Conservation (phyloP, 1,140 invertebrate genomes). For the Zaprionus nigranus region DNA sequence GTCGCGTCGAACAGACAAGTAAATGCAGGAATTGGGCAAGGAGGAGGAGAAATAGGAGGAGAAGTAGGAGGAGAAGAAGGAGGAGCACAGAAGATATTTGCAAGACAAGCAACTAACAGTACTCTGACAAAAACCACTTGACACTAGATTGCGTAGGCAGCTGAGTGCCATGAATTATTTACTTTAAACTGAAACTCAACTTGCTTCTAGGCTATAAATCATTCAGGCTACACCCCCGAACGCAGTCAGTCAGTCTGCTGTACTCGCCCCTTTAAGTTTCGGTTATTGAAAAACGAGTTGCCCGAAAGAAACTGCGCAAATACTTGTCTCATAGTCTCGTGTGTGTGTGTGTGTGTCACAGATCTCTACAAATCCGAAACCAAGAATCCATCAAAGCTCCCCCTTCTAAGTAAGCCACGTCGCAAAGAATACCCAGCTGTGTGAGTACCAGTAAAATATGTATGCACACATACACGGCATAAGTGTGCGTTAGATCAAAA, state of each 20-base stretch:
- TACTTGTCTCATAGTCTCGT: not conserved
- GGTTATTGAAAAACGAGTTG: slow-evolving; percentile 7
- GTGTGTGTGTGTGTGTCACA: not conserved
- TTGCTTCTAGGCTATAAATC: slow-evolving; percentile 32
- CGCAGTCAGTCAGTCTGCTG: not conserved
- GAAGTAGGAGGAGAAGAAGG: not conserved
- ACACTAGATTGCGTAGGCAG: slow-evolving; percentile 1
- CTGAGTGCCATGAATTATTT: slow-evolving; percentile 45
- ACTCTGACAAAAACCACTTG: not conserved
- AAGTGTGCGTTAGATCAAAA: not conserved
- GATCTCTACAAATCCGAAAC: slow-evolving; percentile 12
- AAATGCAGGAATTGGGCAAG: not conserved
- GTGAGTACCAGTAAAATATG: slow-evolving; percentile 24
- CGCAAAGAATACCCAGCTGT: not conserved
- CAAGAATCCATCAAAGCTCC: slow-evolving; percentile 10
- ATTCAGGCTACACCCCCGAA: slow-evolving; percentile 18
- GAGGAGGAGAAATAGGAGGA: not conserved
- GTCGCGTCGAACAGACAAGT: not conserved
- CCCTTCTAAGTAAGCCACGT: slow-evolving; percentile 7
- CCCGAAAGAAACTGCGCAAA: slow-evolving; percentile 8
- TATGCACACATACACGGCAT: not conserved
- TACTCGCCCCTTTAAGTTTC: not conserved
- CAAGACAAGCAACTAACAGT: not conserved
- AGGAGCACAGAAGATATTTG: not conserved
- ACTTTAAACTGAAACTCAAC: slow-evolving; percentile 23